Conservation (phyloP, 1,140 invertebrate species). For the Thalassaphorura encarpata region DNA sequence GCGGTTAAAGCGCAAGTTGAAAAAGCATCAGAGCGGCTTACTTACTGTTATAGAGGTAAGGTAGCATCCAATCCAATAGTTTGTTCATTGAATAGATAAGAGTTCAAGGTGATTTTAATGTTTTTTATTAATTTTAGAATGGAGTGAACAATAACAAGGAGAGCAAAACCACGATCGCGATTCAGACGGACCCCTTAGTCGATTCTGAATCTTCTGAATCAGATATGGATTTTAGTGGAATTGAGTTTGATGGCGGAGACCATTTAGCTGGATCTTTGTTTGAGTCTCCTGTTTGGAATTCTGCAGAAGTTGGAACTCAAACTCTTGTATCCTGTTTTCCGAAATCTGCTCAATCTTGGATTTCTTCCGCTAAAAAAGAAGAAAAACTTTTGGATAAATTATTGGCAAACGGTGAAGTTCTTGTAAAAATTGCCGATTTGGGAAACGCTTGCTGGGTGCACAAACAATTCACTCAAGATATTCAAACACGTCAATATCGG, state of each 20-base stretch:
- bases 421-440: slow-evolving; percentile 93
- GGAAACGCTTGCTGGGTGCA: slow-evolving; percentile 99
- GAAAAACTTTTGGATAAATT: neutral
- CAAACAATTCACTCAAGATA: slow-evolving; percentile 85
- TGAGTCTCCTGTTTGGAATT: neutral
- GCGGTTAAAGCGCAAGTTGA: neutral
- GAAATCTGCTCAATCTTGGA: neutral
- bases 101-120: neutral
- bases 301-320: neutral
- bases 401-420: slow-evolving; percentile 64
- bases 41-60: no score
- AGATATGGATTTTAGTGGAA: no score
- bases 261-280: neutral
- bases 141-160: no score
- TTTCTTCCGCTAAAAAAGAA: neutral
- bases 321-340: no score
- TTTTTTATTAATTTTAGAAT: neutral
- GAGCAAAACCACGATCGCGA: no score
- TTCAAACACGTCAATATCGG: slow-evolving; percentile 96
- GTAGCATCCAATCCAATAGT: no score
- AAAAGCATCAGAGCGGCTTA: no score
- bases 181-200: no score
- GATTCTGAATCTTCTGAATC: no score
- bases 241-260: neutral
- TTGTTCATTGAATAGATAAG: no score